Evolutionary conservation across 2,113 vertebrate genomes (phyloP), one percentile per base, ranked within the genome.

Genomic region (Zeus faber): DNA sequence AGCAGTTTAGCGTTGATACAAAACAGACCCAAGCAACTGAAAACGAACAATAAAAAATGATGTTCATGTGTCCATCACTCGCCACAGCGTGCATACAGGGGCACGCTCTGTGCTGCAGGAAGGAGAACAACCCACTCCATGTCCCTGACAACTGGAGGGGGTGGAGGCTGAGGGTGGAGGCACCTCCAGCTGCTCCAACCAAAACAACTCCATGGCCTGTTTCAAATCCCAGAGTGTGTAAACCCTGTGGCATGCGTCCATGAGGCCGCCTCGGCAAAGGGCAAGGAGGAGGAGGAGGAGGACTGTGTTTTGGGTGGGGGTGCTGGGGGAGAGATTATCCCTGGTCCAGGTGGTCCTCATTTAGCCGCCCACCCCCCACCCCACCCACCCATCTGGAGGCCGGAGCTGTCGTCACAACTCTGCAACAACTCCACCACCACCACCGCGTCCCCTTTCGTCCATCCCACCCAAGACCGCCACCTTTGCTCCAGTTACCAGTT

Each of bases 341-440:
- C 56, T 49, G 52, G 78, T 57, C 70, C 81, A 87, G 82, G 84
- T 88, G 83, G 80, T 83, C 85, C 79, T 84, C 72, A 85, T 86
- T 84, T 84, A 62, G 68, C 54, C 35, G 9, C n/a, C 16, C 35
- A 18, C 35, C 26, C 16, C 46, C 50, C 20, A 25, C 44, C 20
- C 10, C 41, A 22, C 27, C 27, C 21, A 8, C 37, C 3, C 26
- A 11, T 33, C 31, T 33, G 31, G 31, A 33, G 31, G 31, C 6
- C 8, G 31, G 31, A 70, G 43, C 67, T 65, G 58, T 65, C 58
- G 33, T 66, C 71, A 65, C 65, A 61, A 49, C 66, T 69, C 58
- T 49, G 22, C 48, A 23, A 5, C 29, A 1, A 25, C 47, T 70
- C 63, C n/a, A n/a, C n/a, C n/a, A n/a, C n/a, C n/a, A n/a, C n/a